Evolutionary conservation across 2,113 vertebrate genomes (phyloP), one percentile per base, ranked within the genome.

Genomic region (Nothoprocta pentlandii): DNA sequence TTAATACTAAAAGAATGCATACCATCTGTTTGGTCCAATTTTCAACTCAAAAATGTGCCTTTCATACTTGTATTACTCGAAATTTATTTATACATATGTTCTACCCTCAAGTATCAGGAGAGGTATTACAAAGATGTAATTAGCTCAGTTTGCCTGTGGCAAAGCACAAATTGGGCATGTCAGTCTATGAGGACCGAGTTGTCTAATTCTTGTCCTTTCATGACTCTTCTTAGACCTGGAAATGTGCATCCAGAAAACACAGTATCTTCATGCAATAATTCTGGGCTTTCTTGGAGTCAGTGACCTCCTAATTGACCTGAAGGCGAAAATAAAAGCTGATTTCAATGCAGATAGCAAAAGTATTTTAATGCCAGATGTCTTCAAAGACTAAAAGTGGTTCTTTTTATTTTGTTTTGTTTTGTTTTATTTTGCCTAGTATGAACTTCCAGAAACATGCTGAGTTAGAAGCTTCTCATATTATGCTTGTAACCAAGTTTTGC

Each of bases 1-100:
- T 12, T 93, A 81, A 95, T 90, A 79, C 39, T 67, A 54, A 61
- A 87, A 49, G 76, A 91, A 87, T 84, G 32, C 10, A 20, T 62
- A 49, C 9, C 0, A 79, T 67, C 46, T 94, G 20, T 32, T 82
- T 56, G 49, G 51, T 87, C 84, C 80, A 82, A 67, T 23, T 84
- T 61, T 90, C 83, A 36, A 3, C 2, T 26, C 36, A 85, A 83
- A 91, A 87, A 61, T 71, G 28, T 41, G 19, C 47, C 42, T 81
- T 80, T 92, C 63, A 81, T 23, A 79, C 30, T 39, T 73, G 3
- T 66, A 62, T 80, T 78, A 76, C 34, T 76, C 39, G 49, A 36
- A 70, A 63, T 67, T 94, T 67, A 87, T 71, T 41, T 25, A 42
- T 63, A 86, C 22, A 86, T 25, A 23, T 34, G 26, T 84, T 88